Base-by-base conservation (phyloP, 2,113 vertebrate species). In the Galbula dea region DNA sequence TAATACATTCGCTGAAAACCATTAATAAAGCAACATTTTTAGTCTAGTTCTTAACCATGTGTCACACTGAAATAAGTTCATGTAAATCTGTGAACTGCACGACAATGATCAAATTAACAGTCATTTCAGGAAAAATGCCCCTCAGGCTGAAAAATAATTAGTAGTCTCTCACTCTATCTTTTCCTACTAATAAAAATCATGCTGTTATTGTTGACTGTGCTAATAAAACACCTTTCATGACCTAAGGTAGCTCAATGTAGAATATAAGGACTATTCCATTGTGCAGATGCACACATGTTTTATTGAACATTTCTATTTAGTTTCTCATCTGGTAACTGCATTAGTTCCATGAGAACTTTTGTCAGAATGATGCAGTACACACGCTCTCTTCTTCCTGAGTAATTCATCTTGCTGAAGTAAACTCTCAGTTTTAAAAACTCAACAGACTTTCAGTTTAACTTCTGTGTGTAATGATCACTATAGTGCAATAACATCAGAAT, bases 101-200 rank as follows among this genome's bases (percentile, higher is more conserved):
- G 51, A 97, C 97, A 98, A 98, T 97, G 97, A 98, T 98, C 98
- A 98, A 98, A 98, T 98, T 98, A 98, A 97, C 97, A 98, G 97
- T 97, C 96, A 94, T 98, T 98, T 98, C 97, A 97, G 95, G 77
- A 94, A 96, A 97, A 98, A 97, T 98, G 95, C 95, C 97, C 98
- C 97, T 98, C 95, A 89, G 97, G 97, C 97, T 97, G 94, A 97
- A 98, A 98, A 98, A 98, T 98, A 98, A 98, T 98, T 98, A 98
- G 97, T 97, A 97, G 97, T 97, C 97, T 98, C 98, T 98, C 98
- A 97, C 97, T 97, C 94, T 97, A 89, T 98, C 96, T 97, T 97
- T 98, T 97, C 88, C 94, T 97, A 94, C 95, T 97, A 98, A 98
- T 98, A 98, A 97, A 98, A 98, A 96, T 97, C 97, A 96, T 46